Base-by-base conservation (phyloP, 35 echinoderm and acorn worm genomes). In the Patiria miniata region DNA sequence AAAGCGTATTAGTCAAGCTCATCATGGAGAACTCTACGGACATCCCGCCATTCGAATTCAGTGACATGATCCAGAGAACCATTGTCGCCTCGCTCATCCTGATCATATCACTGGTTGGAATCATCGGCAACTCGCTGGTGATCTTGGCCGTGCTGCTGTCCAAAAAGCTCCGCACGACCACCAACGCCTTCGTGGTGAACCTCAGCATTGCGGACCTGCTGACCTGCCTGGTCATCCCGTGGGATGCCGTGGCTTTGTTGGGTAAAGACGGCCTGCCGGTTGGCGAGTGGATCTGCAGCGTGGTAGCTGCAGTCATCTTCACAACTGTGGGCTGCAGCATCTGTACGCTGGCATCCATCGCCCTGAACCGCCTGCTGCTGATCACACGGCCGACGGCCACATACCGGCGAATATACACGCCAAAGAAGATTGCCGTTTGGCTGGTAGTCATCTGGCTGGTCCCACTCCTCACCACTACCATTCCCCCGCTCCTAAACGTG, bases 381-480 rank as follows among this genome's bases (percentile, higher is more conserved):
- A 89, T 95, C 39, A 95, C 89, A 7, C 59, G 84, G n/a, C 83
- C 78, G 21, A 39, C 51, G 5, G 6, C n/a, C 40, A 68, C 58
- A 9, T 81, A 91, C 34, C 40, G 51, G 33, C 26, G 39, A 60
- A 73, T 83, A 33, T 93, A 78, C 47, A 61, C 61, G 37, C 23
- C 7, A 15, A 79, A 53, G 37, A 81, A 61, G 52, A 51, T 95
- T 2, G 73, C 79, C 14, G 68, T 61, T 23, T 87, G 91, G 85
- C 52, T 95, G 4, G 57, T 37, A 18, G 61, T 91, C 55, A 88
- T 78, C 51, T 95, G 89, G 93, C 59, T 50, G 52, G 39, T 92
- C 14, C 90, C 93, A 80, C 26, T 91, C 0, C 9, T 88, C 29
- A 16, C 81, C 21, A 85, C 86, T 32, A 88, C 79, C 47, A 15